Base-by-base conservation (phyloP, 2,113 vertebrate genomes). In the Chascanopsetta lugubris region DNA sequence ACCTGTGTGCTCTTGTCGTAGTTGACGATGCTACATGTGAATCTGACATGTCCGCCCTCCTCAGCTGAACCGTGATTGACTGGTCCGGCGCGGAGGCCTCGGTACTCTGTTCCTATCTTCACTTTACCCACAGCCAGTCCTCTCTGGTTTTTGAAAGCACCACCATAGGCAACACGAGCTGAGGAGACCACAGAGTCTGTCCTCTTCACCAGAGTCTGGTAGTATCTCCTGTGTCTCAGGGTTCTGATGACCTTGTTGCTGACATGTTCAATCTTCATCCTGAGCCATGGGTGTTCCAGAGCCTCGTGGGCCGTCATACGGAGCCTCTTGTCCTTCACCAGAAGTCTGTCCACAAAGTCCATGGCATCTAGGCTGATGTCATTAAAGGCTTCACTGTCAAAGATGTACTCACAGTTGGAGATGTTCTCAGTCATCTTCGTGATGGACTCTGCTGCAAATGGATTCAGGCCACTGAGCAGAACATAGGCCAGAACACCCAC, bases 271-370 rank as follows among this genome's bases (percentile, higher is more conserved):
- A 90, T 93, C 87, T 93, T 96, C 88, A 95, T 95, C 87, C 95
- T 99, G 32, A 99, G 89, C 97, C 97, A 99, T 2, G 87, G 88
- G 8, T 99, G 97, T 67, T 94, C 93, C 83, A 99, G 92, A 0
- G 97, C 96, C 85, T 99, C 96, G 18, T 93, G 86, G 53, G 97
- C 96, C 50, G 97, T 98, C 97, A 99, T 97, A 63, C 97, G 96
- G 73, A 93, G 90, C 89, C 94, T 98, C 86, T 92, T 92, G 82
- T 99, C 96, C 89, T 97, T 99, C 62, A 94, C 90, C 30, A 99
- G 85, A 1, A 99, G 92, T 42, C 97, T 94, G 82, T 99, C 97
- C 36, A 98, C 85, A 85, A 99, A 99, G 90, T 99, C 97, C 93
- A 99, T 94, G 65, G 95, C 96, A 87, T 98, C 95, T 0, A 94